Evolutionary conservation across 1,140 invertebrate genomes (phyloP), one percentile per base, ranked within the genome.

Genomic region (Vanessa tameamea): DNA sequence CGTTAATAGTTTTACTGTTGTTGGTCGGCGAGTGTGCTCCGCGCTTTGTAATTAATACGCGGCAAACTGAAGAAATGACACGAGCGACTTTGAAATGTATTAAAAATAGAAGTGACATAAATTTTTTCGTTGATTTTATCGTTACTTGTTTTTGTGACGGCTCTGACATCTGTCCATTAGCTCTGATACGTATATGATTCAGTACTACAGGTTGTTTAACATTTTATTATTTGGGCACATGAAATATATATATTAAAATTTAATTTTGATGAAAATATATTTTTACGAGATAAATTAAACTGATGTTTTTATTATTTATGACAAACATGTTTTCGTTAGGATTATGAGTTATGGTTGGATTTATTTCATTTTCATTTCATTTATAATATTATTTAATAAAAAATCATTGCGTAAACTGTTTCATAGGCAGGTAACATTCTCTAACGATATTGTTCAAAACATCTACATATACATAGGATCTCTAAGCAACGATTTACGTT

Each of bases 1-100:
- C 75, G 81, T 80, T 90, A 90, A 90, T 90, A 87, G 87, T 87
- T 87, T 87, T 79, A 86, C 77, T 78, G 79, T 81, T 82, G 80
- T 78, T 73, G 77, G 75, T 51, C 66, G 77, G 74, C 77, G 72
- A 73, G 82, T 82, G 80, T 82, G 82, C 65, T 59, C 78, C 79
- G 68, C 81, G 82, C 82, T 82, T 82, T 83, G 80, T 83, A 85
- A 89, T 87, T 88, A 87, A 88, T 88, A 85, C 73, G 53, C 13
- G 64, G 43, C 53, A 70, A 66, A 50, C 47, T 55, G 63, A 70
- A 65, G 72, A 73, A 72, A 78, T 76, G 75, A 81, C 73, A 73
- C 75, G 69, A 48, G 31, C 57, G 13, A 53, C 51, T 72, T 70
- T 50, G 67, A 71, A 69, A 57, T n/a, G 20, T 73, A 74, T 71